These are phyloP conservation scores for Hepsetus odoe DNA, from an alignment of 2,113 vertebrate species.

Conservation along the genomic window DNA sequence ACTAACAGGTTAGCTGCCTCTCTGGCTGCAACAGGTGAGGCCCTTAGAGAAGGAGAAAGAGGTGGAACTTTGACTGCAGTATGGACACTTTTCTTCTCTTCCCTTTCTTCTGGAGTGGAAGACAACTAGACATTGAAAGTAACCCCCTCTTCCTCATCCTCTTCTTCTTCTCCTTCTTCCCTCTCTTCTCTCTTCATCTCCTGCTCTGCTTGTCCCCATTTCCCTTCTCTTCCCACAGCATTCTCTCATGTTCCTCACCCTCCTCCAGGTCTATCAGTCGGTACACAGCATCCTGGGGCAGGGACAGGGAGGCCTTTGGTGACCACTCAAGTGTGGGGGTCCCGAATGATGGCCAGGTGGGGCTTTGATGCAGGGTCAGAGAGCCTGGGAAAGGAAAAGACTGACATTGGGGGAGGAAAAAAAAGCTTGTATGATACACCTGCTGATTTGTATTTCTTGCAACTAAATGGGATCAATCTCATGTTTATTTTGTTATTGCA, in stretches of 20 bases:
- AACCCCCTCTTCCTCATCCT: constrained; percentile 82
- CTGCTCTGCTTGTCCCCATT: background rate
- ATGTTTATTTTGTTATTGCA: no score
- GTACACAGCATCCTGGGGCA: constrained; percentile 80
- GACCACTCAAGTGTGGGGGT: constrained; percentile 92
- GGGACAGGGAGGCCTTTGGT: constrained; percentile 93
- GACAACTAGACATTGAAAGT: constrained; percentile 83
- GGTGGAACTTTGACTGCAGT: background rate
- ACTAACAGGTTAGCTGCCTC: background rate
- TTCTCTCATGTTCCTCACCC: constrained; percentile 75
- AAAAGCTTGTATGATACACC: background rate
- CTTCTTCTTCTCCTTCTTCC: constrained; percentile 56
- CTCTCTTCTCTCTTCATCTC: constrained; percentile 66
- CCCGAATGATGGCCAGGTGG: constrained; percentile 92
- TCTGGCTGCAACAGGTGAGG: background rate
- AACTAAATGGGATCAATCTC: no score
- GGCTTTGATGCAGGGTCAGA: constrained; percentile 95
- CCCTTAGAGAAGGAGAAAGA: background rate
- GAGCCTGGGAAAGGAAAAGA: constrained; percentile 78
- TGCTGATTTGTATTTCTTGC: background rate
- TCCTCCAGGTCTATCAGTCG: constrained; percentile 92
- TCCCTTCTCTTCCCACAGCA: constrained; percentile 45
- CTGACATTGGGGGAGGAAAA: background rate
- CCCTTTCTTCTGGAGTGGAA: constrained; percentile 73
- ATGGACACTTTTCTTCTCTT: constrained; percentile 47